phyloP scores from a whole-genome alignment of 2,797 vertebrate species.

The Sebastes matsubarae region DNA sequence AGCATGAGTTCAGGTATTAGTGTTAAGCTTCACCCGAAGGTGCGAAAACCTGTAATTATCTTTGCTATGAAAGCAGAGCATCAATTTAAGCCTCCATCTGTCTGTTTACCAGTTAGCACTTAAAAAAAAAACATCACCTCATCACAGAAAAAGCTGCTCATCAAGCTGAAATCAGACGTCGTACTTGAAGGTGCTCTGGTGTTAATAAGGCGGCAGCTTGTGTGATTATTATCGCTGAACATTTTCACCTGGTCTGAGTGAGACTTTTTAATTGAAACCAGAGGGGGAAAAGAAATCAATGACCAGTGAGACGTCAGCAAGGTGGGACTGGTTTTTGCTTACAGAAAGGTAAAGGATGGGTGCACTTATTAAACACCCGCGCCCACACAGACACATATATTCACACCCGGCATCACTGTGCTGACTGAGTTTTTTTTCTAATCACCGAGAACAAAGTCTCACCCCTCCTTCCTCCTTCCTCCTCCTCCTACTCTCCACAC shows the following conservation, averaged over 20 bases:
- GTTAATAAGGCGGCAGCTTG: conserved; percentile 35
- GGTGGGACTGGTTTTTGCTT: conserved; percentile 30
- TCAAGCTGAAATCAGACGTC: conserved; percentile 4
- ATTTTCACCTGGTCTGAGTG: conserved; percentile 26
- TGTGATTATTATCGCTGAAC: conserved; percentile 13
- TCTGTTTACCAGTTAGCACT: not conserved
- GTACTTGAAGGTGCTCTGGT: conserved; percentile 8
- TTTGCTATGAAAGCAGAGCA: not conserved
- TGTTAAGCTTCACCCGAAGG: not conserved
- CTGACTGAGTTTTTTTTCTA: conserved; percentile 46
- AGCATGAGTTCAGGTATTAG: not conserved
- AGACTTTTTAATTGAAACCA: conserved; percentile 48
- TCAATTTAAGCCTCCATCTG: not conserved
- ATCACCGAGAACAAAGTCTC: conserved; percentile 56
- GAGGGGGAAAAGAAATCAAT: conserved; percentile 21
- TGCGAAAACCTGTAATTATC: not conserved
- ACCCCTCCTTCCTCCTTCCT: conserved; percentile 11
- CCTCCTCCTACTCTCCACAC: conserved; percentile 15
- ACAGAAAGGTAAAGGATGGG: conserved; percentile 39
- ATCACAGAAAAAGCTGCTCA: not conserved
- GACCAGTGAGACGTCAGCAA: conserved; percentile 12
- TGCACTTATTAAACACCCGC: conserved; percentile 13
- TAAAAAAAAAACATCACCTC: not conserved
- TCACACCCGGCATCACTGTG: conserved; percentile 28
- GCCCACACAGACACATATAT: conserved; percentile 17